Evolutionary conservation across 2,888 invertebrate species (phyloP).

Genomic region (Athripsodes cinereus): DNA sequence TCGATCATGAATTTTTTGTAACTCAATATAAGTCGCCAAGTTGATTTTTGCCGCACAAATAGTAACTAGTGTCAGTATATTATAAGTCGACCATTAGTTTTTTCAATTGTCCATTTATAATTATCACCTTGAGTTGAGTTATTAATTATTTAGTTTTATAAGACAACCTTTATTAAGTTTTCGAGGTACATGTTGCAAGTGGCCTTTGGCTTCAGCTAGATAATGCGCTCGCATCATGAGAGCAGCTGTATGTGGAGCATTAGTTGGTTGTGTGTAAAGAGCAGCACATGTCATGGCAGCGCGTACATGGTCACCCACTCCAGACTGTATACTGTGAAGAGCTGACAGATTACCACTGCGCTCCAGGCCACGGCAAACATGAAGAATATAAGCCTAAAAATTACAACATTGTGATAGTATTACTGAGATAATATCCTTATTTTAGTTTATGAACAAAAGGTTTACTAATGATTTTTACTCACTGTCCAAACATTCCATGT

Average conservation of each 20-base stretch:
- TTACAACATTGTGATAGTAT: background rate
- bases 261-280: conserved; percentile 50
- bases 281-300: conserved; percentile 76
- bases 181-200: conserved; percentile 53
- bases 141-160: no score
- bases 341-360: conserved; percentile 60
- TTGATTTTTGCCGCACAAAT: no score
- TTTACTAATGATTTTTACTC: conserved; percentile 29
- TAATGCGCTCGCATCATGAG: conserved; percentile 47
- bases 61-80: no score
- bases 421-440: background rate
- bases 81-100: no score
- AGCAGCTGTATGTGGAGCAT: conserved; percentile 51
- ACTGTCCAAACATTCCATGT: conserved; percentile 66
- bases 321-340: conserved; percentile 68
- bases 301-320: conserved; percentile 65
- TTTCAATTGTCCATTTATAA: no score
- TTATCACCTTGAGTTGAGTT: no score
- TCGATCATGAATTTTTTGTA: no score
- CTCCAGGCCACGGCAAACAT: conserved; percentile 66
- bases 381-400: conserved; percentile 56
- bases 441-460: background rate
- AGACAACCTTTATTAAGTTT: conserved; percentile 29
- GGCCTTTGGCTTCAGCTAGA: conserved; percentile 54
- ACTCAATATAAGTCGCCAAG: no score